These are phyloP conservation scores for Peromyscus aztecus DNA, from an alignment of 2,797 vertebrate genomes.

Conservation along the genomic window DNA sequence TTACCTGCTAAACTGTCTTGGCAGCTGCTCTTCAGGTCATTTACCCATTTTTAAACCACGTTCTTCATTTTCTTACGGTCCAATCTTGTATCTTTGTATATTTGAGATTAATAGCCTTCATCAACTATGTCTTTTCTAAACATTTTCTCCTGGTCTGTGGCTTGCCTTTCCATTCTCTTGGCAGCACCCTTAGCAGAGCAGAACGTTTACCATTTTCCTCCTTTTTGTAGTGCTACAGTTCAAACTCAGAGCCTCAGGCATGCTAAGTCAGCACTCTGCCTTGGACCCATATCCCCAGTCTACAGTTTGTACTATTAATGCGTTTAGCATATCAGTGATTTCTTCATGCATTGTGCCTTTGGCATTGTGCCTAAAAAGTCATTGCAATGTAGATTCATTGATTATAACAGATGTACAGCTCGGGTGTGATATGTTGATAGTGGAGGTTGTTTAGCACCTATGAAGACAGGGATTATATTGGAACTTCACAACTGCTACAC, in stretches of 20 bases:
- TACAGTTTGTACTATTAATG: slow-evolving; percentile 44
- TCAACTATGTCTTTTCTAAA: not conserved
- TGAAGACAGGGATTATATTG: not conserved
- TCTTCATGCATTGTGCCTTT: not conserved
- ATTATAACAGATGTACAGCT: not conserved
- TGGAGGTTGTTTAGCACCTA: not conserved
- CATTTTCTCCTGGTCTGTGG: not conserved
- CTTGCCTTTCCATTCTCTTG: slow-evolving; percentile 24
- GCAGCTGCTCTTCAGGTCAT: not conserved
- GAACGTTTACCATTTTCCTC: not conserved
- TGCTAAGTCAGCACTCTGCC: not conserved
- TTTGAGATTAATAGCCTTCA: not conserved
- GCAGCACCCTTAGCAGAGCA: not conserved
- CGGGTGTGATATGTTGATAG: not conserved
- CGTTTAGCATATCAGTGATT: not conserved
- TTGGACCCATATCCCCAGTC: not conserved
- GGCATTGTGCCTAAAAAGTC: not conserved
- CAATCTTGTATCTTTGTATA: slow-evolving; percentile 23
- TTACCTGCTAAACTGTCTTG: not conserved
- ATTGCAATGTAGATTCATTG: not conserved
- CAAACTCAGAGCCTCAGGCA: not conserved
- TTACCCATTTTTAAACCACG: slow-evolving; percentile 15
- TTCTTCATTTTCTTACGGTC: slow-evolving; percentile 42
- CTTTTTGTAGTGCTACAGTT: not conserved
- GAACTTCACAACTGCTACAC: not conserved